Conservation (phyloP, 30 jellyfish, hydroid and myxozoan species). For the Pelagia noctiluca region DNA sequence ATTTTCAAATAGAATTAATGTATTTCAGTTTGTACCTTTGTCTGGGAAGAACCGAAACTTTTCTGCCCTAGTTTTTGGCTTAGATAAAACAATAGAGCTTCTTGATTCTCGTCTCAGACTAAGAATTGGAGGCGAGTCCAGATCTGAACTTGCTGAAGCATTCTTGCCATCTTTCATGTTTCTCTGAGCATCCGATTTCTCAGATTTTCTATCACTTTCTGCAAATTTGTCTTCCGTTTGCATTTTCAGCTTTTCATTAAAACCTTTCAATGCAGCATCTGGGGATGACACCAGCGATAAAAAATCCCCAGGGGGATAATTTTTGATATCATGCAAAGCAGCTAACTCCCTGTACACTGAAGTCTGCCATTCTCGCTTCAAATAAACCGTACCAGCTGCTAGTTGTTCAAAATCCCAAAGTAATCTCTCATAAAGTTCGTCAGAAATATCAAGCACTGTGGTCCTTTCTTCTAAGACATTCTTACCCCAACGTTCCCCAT, state of each 20-base stretch:
- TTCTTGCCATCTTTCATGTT: slow-evolving; percentile 24
- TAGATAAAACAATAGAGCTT: neutral
- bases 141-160: slow-evolving; percentile 6
- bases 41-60: slow-evolving; percentile 22
- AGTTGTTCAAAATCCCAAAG: slow-evolving; percentile 64
- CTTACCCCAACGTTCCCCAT: slow-evolving; percentile 54
- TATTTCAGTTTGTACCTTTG: slow-evolving; percentile 41
- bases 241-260: slow-evolving; percentile 29
- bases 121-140: slow-evolving; percentile 39
- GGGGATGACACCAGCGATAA: slow-evolving; percentile 63
- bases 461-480: slow-evolving; percentile 8
- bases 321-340: slow-evolving; percentile 48
- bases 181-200: neutral
- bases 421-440: slow-evolving; percentile 44
- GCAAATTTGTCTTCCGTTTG: slow-evolving; percentile 7
- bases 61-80: slow-evolving; percentile 77
- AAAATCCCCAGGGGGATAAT: slow-evolving; percentile 43
- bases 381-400: slow-evolving; percentile 52
- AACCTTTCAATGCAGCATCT: slow-evolving; percentile 1
- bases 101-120: slow-evolving; percentile 54
- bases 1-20: neutral
- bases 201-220: neutral
- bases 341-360: slow-evolving; percentile 69
- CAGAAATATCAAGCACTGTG: slow-evolving; percentile 25
- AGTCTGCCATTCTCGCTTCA: slow-evolving; percentile 81